phyloP scores from a whole-genome alignment of 2,888 invertebrate genomes.

The Suillia variegata region DNA sequence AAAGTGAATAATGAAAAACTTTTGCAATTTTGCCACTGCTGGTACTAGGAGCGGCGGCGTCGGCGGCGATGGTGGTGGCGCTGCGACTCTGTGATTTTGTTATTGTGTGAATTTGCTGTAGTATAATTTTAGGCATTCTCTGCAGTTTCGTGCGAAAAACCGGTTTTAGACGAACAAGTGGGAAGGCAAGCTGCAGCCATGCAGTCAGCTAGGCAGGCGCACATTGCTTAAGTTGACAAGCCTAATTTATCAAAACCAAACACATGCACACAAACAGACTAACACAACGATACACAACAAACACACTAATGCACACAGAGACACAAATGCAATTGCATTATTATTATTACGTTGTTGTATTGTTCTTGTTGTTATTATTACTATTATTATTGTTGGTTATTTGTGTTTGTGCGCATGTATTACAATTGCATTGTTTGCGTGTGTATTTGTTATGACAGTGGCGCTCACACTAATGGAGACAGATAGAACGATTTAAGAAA shows the following conservation, averaged over 20 bases:
- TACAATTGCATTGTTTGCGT: not conserved
- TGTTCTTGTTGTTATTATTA: not conserved
- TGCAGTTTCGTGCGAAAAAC: slow-evolving; percentile 14
- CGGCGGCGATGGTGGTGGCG: too few species aligned
- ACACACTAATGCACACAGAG: not conserved
- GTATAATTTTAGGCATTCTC: slow-evolving; percentile 9
- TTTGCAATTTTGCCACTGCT: slow-evolving; percentile 51
- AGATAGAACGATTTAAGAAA: too few species aligned
- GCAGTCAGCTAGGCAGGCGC: slow-evolving; percentile 25
- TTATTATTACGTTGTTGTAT: not conserved
- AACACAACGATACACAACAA: not conserved
- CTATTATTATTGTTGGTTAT: not conserved
- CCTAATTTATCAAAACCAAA: slow-evolving; percentile 50
- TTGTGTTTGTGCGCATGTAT: not conserved
- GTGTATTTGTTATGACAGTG: too few species aligned
- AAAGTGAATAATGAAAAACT: slow-evolving; percentile 56
- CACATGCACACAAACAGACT: not conserved
- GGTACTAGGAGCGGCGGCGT: not conserved
- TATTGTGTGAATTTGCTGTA: slow-evolving; percentile 9
- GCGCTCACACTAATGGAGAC: too few species aligned
- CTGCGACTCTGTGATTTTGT: slow-evolving; percentile 7
- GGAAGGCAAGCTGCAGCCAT: slow-evolving; percentile 3
- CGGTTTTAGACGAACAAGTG: slow-evolving; percentile 7
- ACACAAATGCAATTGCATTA: slow-evolving; percentile 2
- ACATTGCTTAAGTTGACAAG: slow-evolving; percentile 51